phyloP scores from a whole-genome alignment of 2,888 invertebrate genomes.

The Lasioglossum leucozonium region DNA sequence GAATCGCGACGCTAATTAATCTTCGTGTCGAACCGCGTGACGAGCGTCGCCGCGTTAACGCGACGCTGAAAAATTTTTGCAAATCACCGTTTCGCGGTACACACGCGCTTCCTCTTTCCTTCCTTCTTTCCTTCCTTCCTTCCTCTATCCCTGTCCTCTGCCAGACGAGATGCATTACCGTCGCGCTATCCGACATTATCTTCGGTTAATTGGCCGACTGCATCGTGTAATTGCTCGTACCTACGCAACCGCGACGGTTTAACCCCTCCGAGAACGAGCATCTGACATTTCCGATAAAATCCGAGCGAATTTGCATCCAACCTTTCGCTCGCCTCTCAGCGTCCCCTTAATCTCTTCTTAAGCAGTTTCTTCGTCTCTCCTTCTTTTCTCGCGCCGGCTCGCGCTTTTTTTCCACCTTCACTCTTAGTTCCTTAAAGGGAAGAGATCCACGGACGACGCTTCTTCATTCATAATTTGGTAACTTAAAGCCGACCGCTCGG shows the following conservation, averaged over 20 bases:
- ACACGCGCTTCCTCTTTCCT: too few species aligned
- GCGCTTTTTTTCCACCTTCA: background rate
- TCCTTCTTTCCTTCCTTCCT: background rate
- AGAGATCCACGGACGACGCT: background rate
- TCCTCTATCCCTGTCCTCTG: background rate
- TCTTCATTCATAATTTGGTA: background rate
- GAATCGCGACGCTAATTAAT: constrained; percentile 40
- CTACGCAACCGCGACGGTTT: background rate
- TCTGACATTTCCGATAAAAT: background rate
- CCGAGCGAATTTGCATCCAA: background rate
- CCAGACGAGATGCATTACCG: background rate
- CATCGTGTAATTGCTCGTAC: background rate
- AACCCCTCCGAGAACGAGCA: background rate
- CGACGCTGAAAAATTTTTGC: constrained; percentile 40
- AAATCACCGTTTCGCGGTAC: constrained; percentile 49
- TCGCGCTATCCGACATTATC: background rate
- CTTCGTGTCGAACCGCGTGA: constrained; percentile 26
- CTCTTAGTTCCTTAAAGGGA: background rate
- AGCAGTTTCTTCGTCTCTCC: too few species aligned
- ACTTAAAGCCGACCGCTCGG: background rate
- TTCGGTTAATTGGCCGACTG: background rate
- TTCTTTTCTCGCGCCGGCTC: background rate
- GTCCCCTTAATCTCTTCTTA: background rate
- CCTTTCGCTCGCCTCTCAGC: background rate
- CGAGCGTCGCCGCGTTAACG: constrained; percentile 31